Base-by-base conservation (phyloP, 2,888 invertebrate genomes). In the Ischnus inquisitorius region DNA sequence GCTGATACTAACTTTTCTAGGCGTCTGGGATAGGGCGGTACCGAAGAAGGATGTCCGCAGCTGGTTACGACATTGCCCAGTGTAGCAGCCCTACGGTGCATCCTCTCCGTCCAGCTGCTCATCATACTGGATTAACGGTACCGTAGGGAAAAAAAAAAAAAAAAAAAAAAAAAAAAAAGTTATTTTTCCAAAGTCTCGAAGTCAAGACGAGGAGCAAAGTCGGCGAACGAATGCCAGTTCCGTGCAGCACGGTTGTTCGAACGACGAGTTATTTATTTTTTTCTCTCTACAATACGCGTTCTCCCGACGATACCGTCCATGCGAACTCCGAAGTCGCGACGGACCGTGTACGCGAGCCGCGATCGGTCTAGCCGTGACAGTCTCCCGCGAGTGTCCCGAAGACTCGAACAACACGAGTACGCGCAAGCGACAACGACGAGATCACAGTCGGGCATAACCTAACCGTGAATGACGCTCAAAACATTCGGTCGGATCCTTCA, bases 81-180 rank as follows among this genome's bases (percentile, higher is more conserved):
- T 92, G 97, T 97, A 94, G 97, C 97, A 91, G 98, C 98, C 94
- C 98, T 96, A 93, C 97, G 95, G 95, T 98, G 98, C 96, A 98
- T 97, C 94, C 97, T 97, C 94, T 97, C 97, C 91, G 97, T 97
- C 98, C 97, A 98, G 95, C 97, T 97, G 95, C 97, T 97, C 98
- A 98, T 97, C 93, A 88, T 89, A 87, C 62, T 75, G n/a, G 22
- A 14, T 79, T 74, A 12, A n/a, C 46, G 10, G 67, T 54, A 34
- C 75, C 16, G 62, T 51, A 8, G 1, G 16, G 8, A 16, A 14
- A 16, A 48, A 48, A 74, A 54, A 51, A 54, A 41, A 19, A 57
- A 12, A 10, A 19, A 57, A 22, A 1, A 14, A 28, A 46, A 72
- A 72, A 48, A 57, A 57, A 41, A 22, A 19, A 6, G 2, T 8